These are phyloP conservation scores for Celastrina argiolus DNA, from an alignment of 2,888 invertebrate genomes.

Conservation along the genomic window DNA sequence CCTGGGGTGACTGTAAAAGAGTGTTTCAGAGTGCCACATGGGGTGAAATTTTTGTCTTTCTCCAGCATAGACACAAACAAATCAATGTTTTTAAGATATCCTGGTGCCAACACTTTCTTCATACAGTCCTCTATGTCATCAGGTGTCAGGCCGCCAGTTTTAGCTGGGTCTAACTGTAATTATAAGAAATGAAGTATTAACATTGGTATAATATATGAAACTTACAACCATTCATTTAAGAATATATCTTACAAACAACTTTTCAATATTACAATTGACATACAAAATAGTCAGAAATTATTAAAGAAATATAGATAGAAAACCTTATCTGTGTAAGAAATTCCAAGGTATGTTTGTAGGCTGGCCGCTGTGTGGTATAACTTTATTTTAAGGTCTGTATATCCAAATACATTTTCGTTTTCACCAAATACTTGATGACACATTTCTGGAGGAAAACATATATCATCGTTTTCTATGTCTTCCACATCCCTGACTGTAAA, in stretches of 20 bases:
- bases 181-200: not conserved
- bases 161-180: constrained; percentile 72
- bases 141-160: constrained; percentile 80
- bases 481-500: constrained; percentile 77
- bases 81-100: constrained; percentile 84
- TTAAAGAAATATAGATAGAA: too few relatives aligned
- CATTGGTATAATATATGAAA: too few relatives aligned
- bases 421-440: constrained; percentile 96
- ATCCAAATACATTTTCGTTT: constrained; percentile 96
- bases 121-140: constrained; percentile 86
- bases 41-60: constrained; percentile 86
- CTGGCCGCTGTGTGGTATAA: constrained; percentile 90
- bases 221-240: too few relatives aligned
- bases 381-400: constrained; percentile 87
- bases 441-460: constrained; percentile 88
- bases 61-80: constrained; percentile 82
- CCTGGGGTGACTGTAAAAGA: constrained; percentile 74
- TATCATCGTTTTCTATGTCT: constrained; percentile 82
- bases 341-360: constrained; percentile 87
- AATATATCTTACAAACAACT: too few relatives aligned
- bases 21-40: constrained; percentile 83
- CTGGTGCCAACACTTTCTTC: constrained; percentile 82
- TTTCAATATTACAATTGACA: too few relatives aligned
- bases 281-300: too few relatives aligned
- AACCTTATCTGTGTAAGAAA: constrained; percentile 84